A percentile compares a stretch with the other conserved stretches of the same genome.
Conservation (phyloP, 2,888 invertebrate species). For the Leptinotarsa tumamoca region DNA sequence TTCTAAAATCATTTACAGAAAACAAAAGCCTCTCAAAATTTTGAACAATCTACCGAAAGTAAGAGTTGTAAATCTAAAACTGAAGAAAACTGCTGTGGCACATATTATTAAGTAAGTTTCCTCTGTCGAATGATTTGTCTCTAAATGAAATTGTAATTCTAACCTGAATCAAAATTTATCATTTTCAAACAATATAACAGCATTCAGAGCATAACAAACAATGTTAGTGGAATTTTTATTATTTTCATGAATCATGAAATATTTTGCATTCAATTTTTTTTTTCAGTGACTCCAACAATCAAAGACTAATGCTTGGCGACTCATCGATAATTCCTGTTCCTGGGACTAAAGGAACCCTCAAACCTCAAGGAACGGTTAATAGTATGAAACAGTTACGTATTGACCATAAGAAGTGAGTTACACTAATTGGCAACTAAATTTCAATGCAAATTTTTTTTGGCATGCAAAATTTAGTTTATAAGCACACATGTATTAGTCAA, state of each 20-base stretch:
- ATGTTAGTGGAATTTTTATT: too few relatives aligned
- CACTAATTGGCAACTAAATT: slow-evolving; percentile 46
- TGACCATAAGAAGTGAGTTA: slow-evolving; percentile 86
- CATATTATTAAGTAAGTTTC: slow-evolving; percentile 85
- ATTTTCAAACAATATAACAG: too few relatives aligned
- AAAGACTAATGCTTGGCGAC: slow-evolving; percentile 90
- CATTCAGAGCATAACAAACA: too few relatives aligned
- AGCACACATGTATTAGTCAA: not conserved
- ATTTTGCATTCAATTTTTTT: slow-evolving; percentile 30
- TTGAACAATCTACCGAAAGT: slow-evolving; percentile 86
- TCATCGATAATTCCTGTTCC: slow-evolving; percentile 93
- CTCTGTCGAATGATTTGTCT: too few relatives aligned
- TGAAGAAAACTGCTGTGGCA: slow-evolving; percentile 84
- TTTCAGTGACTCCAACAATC: slow-evolving; percentile 91
- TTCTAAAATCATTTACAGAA: slow-evolving; percentile 82
- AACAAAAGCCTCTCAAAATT: slow-evolving; percentile 85
- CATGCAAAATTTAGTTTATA: slow-evolving; percentile 42
- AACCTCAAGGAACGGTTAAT: slow-evolving; percentile 89
- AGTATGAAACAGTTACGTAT: slow-evolving; percentile 84
- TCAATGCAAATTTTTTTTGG: slow-evolving; percentile 32
- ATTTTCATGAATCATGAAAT: not conserved
- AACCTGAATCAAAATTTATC: too few relatives aligned
- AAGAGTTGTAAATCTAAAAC: slow-evolving; percentile 81
- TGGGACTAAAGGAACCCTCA: slow-evolving; percentile 80
- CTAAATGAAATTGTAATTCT: too few relatives aligned